Conservation (phyloP, 2,797 vertebrate species). For the Vespertilio murinus region DNA sequence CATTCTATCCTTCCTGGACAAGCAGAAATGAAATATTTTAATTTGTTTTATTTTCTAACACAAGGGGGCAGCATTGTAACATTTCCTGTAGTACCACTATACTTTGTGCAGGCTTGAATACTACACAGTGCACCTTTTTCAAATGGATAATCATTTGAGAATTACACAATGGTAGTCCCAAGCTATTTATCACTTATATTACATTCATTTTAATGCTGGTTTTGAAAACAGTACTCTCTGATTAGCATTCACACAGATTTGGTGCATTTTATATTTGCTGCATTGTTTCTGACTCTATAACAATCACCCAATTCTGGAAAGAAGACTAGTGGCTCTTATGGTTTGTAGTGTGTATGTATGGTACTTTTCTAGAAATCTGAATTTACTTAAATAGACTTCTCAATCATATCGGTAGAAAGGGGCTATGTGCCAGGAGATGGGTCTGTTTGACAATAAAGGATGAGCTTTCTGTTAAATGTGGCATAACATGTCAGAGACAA, state of each 20-base stretch:
- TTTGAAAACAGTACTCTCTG: not conserved
- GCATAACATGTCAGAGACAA: no score
- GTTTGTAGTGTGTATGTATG: not conserved
- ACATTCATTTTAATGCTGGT: not conserved
- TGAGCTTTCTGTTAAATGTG: not conserved
- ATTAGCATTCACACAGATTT: not conserved
- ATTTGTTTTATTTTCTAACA: constrained; percentile 55
- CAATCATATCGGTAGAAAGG: not conserved
- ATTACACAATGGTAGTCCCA: not conserved
- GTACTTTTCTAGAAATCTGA: not conserved
- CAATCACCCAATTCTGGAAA: not conserved
- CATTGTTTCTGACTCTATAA: not conserved
- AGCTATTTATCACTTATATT: not conserved
- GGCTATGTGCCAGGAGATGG: not conserved
- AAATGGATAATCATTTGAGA: not conserved
- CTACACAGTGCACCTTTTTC: not conserved
- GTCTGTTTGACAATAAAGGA: not conserved
- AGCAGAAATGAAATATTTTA: not conserved
- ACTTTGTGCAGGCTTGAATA: not conserved
- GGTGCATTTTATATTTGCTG: not conserved
- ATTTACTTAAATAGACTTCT: not conserved
- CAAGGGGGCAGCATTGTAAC: constrained; percentile 62
- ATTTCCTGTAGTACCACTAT: not conserved
- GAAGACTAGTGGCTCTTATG: no score
- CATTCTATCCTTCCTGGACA: not conserved